These are phyloP conservation scores for Sarcoramphus papa DNA, from an alignment of 2,797 vertebrate genomes.

Conservation along the genomic window DNA sequence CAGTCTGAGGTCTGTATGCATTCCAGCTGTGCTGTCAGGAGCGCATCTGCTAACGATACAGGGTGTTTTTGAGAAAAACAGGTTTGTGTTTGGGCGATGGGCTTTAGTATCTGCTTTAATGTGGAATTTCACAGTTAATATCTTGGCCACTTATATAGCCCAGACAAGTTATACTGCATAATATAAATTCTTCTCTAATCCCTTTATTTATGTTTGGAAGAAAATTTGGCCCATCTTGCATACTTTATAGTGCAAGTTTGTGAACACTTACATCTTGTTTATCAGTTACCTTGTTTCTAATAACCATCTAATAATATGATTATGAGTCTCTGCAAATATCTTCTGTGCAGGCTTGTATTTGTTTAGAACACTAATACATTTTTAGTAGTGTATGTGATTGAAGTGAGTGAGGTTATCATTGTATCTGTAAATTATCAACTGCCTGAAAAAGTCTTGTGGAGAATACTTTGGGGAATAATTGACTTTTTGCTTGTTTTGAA, in stretches of 20 bases:
- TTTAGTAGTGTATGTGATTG: not conserved
- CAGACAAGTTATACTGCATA: not conserved
- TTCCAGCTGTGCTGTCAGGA: not conserved
- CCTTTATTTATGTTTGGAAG: not conserved
- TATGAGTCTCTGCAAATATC: not conserved
- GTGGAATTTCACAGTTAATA: not conserved
- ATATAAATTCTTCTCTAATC: not conserved
- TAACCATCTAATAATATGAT: not conserved
- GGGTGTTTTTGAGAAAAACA: not conserved
- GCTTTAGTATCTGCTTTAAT: not conserved
- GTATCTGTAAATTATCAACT: not conserved
- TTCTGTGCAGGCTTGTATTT: not conserved
- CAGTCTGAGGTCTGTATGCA: not conserved
- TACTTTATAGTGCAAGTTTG: not conserved
- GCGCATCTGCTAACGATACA: not conserved
- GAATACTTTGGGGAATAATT: not conserved
- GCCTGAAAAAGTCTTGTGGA: not conserved
- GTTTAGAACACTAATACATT: not conserved
- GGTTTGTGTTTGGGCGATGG: not conserved
- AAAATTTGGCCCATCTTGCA: not conserved
- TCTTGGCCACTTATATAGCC: not conserved
- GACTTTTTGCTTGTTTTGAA: not conserved
- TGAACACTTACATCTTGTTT: not conserved
- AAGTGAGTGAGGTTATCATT: not conserved
- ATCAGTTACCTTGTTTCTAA: not conserved